Percentiles rank a stretch among this genome's conserved stretches.
Conservation (phyloP, 2,888 invertebrate genomes). For the Lasius platythorax region DNA sequence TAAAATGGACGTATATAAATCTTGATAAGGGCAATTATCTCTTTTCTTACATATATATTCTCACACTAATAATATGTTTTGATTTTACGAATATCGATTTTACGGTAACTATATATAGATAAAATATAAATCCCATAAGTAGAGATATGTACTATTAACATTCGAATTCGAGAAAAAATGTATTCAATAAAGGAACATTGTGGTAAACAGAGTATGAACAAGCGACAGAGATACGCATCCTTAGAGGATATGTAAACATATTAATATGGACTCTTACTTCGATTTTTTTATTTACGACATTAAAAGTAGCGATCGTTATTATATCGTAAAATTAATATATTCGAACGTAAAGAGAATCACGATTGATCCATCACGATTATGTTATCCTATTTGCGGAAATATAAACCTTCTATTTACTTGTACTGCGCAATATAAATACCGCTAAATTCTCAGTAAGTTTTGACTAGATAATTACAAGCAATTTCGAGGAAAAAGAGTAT, state of each 20-base stretch:
- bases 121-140: constrained; percentile 31
- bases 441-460: constrained; percentile 68
- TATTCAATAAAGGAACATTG: background rate
- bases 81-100: constrained; percentile 28
- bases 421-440: constrained; percentile 70
- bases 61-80: constrained; percentile 6
- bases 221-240: constrained; percentile 43
- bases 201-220: constrained; percentile 21
- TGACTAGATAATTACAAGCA: constrained; percentile 71
- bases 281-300: background rate
- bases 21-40: constrained; percentile 33
- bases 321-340: constrained; percentile 30
- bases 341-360: constrained; percentile 8
- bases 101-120: constrained; percentile 40
- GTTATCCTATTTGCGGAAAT: constrained; percentile 36
- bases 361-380: constrained; percentile 1
- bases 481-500: constrained; percentile 61
- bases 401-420: constrained; percentile 36
- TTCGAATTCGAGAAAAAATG: constrained; percentile 6
- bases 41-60: constrained; percentile 10
- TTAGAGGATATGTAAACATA: constrained; percentile 28
- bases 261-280: background rate
- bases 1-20: constrained; percentile 50
- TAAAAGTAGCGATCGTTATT: constrained; percentile 33
- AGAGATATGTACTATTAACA: background rate